Evolutionary conservation across 2,113 vertebrate genomes (phyloP), one percentile per base, ranked within the genome.

Genomic region (Thermophis baileyi): DNA sequence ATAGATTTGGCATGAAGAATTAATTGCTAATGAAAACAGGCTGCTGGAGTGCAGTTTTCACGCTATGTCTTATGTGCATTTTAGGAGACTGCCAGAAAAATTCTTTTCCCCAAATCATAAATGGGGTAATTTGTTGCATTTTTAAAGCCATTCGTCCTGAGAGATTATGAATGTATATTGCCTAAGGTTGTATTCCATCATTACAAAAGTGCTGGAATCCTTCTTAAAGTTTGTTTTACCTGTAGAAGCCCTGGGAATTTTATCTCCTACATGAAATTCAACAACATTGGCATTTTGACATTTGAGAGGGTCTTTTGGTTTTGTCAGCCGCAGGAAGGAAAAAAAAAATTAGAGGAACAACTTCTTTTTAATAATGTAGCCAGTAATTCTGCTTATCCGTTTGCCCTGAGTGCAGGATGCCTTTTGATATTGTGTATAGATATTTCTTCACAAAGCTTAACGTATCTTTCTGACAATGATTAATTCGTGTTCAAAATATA

Each of bases 191-290:
- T 97, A 97, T 97, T 97, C 97, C 95, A 97, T 97, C 97, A 97
- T 96, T 97, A 97, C 96, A 96, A 97, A 97, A 97, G 95, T 96
- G 95, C 95, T 95, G 93, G 96, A 97, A 96, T 96, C 93, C 95
- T 97, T 94, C 47, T 93, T 97, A 97, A 98, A 98, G 97, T 97
- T 97, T 97, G 96, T 96, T 97, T 98, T 97, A 97, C 95, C 96
- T 97, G 95, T 93, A 95, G 94, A 93, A 94, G 94, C 97, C 74
- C 63, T 97, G 97, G 97, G 97, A 98, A 96, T 97, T 98, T 97
- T 94, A 90, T 95, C 95, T 97, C 94, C 95, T 94, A 94, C 94
- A 97, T 95, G 97, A 96, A 97, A 96, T 97, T 96, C 96, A 94
- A 95, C 94, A 95, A 93, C 93, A 89, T 89, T 95, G 96, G 95